A percentile compares a stretch with the other conserved stretches of the same genome.
These are phyloP conservation scores for Epinotia bilunana DNA, from an alignment of 2,888 invertebrate species.

Conservation along the genomic window DNA sequence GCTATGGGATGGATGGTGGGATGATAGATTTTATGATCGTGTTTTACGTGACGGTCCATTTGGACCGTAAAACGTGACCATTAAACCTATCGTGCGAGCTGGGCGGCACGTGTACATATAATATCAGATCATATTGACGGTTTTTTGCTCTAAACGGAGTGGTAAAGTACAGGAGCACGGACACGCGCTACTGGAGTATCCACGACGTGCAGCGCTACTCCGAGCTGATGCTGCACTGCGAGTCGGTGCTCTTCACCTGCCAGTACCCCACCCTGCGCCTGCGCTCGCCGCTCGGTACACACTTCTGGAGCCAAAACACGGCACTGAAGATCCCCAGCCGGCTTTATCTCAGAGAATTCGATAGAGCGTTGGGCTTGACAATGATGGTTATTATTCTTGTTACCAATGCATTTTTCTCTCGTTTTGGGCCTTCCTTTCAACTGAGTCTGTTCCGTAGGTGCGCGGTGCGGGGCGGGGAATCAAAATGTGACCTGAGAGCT, in stretches of 20 bases:
- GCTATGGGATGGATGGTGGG: too few species aligned
- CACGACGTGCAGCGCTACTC: slow-evolving; percentile 74
- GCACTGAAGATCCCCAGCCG: slow-evolving; percentile 62
- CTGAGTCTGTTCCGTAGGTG: too few species aligned
- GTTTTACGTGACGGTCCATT: too few species aligned
- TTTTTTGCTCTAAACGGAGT: background rate
- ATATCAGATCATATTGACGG: background rate
- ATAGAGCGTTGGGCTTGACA: slow-evolving; percentile 62
- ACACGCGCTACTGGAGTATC: slow-evolving; percentile 70
- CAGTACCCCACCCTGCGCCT: slow-evolving; percentile 72
- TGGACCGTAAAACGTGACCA: too few species aligned
- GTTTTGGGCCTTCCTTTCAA: too few species aligned
- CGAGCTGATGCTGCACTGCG: slow-evolving; percentile 68
- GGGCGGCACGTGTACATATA: background rate
- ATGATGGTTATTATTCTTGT: slow-evolving; percentile 62
- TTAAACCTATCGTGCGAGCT: too few species aligned
- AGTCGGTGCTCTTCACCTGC: slow-evolving; percentile 67
- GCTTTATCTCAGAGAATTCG: slow-evolving; percentile 63
- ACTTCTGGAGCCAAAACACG: slow-evolving; percentile 66
- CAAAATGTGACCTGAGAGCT: too few species aligned
- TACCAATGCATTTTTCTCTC: background rate
- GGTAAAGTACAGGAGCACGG: slow-evolving; percentile 58
- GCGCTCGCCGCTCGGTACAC: slow-evolving; percentile 61
- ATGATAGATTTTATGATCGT: too few species aligned
- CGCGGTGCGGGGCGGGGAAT: too few species aligned